Base-by-base conservation (phyloP, 2,888 invertebrate genomes). In the Zhengitettix transpicula region DNA sequence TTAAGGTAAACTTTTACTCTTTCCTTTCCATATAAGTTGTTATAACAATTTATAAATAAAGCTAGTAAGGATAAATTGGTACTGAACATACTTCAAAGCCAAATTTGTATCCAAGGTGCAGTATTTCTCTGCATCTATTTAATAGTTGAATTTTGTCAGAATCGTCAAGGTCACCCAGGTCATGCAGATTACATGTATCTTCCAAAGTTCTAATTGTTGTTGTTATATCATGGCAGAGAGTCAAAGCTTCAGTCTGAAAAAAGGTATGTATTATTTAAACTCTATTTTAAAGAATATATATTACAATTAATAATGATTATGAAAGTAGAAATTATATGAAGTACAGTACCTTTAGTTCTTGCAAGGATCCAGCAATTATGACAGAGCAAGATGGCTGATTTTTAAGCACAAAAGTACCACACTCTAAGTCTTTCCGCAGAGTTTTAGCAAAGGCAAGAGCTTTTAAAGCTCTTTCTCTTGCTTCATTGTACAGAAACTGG, bases 71-170 rank as follows among this genome's bases (percentile, higher is more conserved):
- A n/a, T n/a, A n/a, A n/a, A n/a, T n/a, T n/a, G n/a, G n/a, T n/a
- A n/a, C n/a, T n/a, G 28, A 28, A 28, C 28, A 71, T 66, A 84
- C 84, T 79, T 95, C 94, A 71, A 94, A 95, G 12, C 91, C 92
- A 69, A 93, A 89, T 71, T 87, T 86, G 74, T 86, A 95, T 58
- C 89, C 87, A 72, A 92, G 90, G 74, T 92, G 86, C 64, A 94
- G 74, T 57, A 87, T 85, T 70, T 89, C 89, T 5, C 86, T 75
- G 44, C 83, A 82, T 55, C 86, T 75, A 10, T 82, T 81, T 52
- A 80, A 73, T 14, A 88, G 74, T 9, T 82, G 78, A 56, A 72
- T 72, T 62, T 76, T 77, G 67, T 87, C 85, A 28, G 69, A 67
- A 61, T 83, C 83, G 55, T 77, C 78, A 59, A 80, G 71, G 15